Evolutionary conservation across 2,888 invertebrate genomes (phyloP), one percentile per base, ranked within the genome.

Genomic region (Polydesmus complanatus): DNA sequence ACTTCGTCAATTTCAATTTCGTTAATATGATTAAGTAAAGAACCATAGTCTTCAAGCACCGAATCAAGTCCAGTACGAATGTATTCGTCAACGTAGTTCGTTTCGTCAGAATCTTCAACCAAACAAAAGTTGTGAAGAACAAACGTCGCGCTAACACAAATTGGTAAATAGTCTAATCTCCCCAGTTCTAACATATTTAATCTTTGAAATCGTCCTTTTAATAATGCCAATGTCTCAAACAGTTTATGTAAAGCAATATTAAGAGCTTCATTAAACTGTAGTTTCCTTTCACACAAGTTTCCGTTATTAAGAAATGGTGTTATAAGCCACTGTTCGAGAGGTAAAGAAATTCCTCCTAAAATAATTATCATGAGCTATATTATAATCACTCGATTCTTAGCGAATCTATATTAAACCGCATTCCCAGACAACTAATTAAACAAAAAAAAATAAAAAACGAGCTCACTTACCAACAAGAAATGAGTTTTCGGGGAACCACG

Each of bases 81-180:
- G 48, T 57, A 57, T 25, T 57, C 57, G 14, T 57, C 22, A 22
- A 57, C 3, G 23, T 57, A 21, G 26, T 57, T 49, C 22, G n/a
- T 47, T 1, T 57, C 50, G 19, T 57, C 57, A 23, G 19, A 47
- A 19, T 58, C 58, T 58, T 58, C 58, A 19, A 21, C 11, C 5
- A 58, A 52, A 14, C 58, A 58, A 19, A 53, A 8, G 21, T 58
- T 58, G 52, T 58, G 58, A n/a, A 58, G 52, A 26, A 58, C 52
- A 37, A 26, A 58, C 8, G 52, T 27, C 18, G 52, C 58, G 37
- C 27, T 58, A 21, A 58, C 27, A 49, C 58, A 58, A 1, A 27
- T 18, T 1, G 58, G 58, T 27, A 58, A 25, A 52, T 52, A 53
- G 27, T 58, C 58, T 19, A 53, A 37, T 14, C 58, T n/a, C 19